Evolutionary conservation across 2,888 invertebrate genomes (phyloP).

Genomic region (Agrochola litura): DNA sequence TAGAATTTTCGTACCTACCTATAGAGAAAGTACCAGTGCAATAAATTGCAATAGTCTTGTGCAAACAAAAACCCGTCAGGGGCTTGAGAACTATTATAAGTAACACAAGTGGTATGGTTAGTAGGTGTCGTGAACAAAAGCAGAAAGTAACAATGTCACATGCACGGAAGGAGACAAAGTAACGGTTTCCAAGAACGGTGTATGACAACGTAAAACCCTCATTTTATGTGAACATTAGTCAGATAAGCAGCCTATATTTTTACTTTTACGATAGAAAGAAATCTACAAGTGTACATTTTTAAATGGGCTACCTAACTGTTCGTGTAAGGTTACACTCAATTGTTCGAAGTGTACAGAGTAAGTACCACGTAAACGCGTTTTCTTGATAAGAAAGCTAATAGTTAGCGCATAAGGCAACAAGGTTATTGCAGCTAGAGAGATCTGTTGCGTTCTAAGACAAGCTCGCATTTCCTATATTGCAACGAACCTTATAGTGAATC

Average conservation of each 20-base stretch:
- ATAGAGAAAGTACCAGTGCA: conserved; percentile 67
- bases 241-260: conserved; percentile 60
- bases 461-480: conserved; percentile 5
- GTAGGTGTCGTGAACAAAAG: conserved; percentile 68
- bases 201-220: conserved; percentile 64
- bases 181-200: conserved; percentile 72
- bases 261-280: conserved; percentile 62
- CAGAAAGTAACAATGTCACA: conserved; percentile 73
- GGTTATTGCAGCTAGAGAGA: conserved; percentile 42
- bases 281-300: conserved; percentile 39
- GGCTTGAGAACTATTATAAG: conserved; percentile 57
- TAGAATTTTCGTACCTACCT: conserved; percentile 47
- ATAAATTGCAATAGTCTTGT: conserved; percentile 66
- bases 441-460: conserved; percentile 12
- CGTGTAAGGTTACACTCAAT: conserved; percentile 44
- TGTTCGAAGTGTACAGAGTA: conserved; percentile 30
- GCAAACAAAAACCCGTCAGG: conserved; percentile 65
- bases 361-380: conserved; percentile 36
- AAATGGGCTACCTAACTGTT: conserved; percentile 53
- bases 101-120: conserved; percentile 58
- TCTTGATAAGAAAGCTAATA: conserved; percentile 49
- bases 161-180: conserved; percentile 70
- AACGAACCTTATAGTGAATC: neutral
- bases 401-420: conserved; percentile 24
- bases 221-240: conserved; percentile 61